phyloP scores from a whole-genome alignment of 1,140 invertebrate genomes.

The Neotoxoptera formosana region DNA sequence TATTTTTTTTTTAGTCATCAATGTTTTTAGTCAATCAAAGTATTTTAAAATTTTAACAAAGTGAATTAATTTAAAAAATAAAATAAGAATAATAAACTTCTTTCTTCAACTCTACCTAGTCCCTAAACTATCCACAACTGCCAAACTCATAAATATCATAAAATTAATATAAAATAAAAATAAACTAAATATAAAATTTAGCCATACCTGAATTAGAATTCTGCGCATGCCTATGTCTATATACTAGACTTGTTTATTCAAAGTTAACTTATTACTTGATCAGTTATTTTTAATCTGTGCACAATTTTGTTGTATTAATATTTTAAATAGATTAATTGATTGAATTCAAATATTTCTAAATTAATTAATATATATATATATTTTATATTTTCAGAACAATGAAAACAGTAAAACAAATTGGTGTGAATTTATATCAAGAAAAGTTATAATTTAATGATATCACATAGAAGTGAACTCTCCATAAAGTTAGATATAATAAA shows the following conservation, averaged over 20 bases:
- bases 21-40: too few species aligned
- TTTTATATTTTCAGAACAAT: conserved; percentile 27
- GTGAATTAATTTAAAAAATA: not conserved
- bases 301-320: not conserved
- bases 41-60: not conserved
- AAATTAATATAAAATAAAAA: too few species aligned
- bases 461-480: not conserved
- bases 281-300: not conserved
- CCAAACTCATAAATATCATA: too few species aligned
- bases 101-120: too few species aligned
- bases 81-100: not conserved
- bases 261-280: too few species aligned
- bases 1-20: too few species aligned
- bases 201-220: too few species aligned
- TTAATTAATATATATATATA: not conserved
- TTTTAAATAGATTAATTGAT: not conserved
- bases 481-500: not conserved
- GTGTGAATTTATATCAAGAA: conserved; percentile 1
- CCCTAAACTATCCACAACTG: too few species aligned
- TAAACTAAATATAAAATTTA: too few species aligned
- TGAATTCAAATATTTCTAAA: not conserved
- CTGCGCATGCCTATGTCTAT: too few species aligned
- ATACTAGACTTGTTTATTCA: too few species aligned
- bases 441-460: not conserved
- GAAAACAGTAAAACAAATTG: not conserved